phyloP scores from a whole-genome alignment of 2,888 invertebrate genomes.

The Rotaria macrura region DNA sequence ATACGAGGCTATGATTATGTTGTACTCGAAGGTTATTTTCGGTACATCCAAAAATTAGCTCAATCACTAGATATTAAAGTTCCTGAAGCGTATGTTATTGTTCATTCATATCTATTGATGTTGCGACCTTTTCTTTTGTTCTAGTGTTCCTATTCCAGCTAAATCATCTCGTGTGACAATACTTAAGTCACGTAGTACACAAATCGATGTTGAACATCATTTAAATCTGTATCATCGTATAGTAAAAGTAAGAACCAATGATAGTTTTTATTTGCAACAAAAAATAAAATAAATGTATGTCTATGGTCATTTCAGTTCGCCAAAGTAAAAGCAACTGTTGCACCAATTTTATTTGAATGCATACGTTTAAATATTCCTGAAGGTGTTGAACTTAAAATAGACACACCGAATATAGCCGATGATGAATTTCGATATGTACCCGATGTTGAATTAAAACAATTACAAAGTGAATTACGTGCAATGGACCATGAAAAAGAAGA shows the following conservation, averaged over 20 bases:
- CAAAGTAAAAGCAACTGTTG: constrained; percentile 27
- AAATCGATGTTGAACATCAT: constrained; percentile 28
- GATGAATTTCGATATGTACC: constrained; percentile 71
- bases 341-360: constrained; percentile 59
- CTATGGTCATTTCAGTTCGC: background rate
- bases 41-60: constrained; percentile 29
- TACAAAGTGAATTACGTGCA: constrained; percentile 44
- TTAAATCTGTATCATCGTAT: constrained; percentile 33
- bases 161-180: constrained; percentile 27
- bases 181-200: constrained; percentile 27
- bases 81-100: constrained; percentile 17
- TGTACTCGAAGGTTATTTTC: constrained; percentile 28
- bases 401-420: constrained; percentile 60
- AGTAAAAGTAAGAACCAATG: constrained; percentile 23
- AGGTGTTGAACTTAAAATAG: constrained; percentile 64
- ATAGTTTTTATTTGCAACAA: too few species aligned
- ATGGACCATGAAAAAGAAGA: constrained; percentile 14
- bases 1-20: constrained; percentile 31
- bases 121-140: background rate
- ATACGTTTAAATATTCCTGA: constrained; percentile 66
- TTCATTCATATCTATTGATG: background rate
- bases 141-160: constrained; percentile 27
- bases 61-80: constrained; percentile 23
- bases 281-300: too few species aligned
- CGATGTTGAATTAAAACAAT: constrained; percentile 65